Conservation (phyloP, 2,113 vertebrate species). For the Elephas maximus region DNA sequence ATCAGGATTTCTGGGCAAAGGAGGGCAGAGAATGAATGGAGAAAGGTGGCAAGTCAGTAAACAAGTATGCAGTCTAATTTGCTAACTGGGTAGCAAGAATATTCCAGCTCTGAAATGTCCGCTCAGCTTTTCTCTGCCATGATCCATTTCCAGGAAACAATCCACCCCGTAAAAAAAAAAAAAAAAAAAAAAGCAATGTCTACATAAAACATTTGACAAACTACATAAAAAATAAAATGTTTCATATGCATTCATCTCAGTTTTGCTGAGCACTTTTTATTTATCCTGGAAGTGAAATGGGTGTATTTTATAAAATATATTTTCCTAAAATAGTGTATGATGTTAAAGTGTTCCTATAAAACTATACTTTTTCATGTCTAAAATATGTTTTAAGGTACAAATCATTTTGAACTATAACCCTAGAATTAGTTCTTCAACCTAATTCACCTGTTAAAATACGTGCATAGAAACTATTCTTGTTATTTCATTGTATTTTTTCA, state of each 20-base stretch:
- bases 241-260: neutral
- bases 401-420: neutral
- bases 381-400: neutral
- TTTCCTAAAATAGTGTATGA: conserved; percentile 1
- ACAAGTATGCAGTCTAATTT: neutral
- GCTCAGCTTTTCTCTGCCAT: neutral
- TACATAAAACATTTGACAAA: neutral
- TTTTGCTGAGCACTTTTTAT: neutral
- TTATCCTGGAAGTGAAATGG: neutral
- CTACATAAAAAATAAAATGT: neutral
- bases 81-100: neutral
- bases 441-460: neutral
- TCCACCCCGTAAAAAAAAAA: neutral
- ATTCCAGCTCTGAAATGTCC: neutral
- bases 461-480: neutral
- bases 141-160: neutral
- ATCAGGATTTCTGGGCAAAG: neutral
- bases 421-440: neutral
- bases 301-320: neutral
- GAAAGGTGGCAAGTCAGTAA: fast-evolving
- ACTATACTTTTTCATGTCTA: neutral
- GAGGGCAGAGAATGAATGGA: neutral
- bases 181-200: neutral
- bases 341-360: neutral
- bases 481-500: conserved; percentile 27